Conservation (phyloP, 2,888 invertebrate genomes). For the Agrenia bidenticulata region DNA sequence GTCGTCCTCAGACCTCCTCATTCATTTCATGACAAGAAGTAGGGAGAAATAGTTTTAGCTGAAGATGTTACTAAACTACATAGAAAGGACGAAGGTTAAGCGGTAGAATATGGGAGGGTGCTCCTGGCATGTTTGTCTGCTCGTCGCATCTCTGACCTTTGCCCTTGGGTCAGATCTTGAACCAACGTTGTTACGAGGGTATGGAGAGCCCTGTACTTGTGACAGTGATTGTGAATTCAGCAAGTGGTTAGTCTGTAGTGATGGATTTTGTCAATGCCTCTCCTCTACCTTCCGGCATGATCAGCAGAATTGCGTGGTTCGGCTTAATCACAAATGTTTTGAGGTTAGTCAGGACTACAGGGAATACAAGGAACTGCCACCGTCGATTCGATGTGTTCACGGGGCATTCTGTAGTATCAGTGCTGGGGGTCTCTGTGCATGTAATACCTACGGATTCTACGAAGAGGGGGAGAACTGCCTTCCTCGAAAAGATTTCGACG, state of each 20-base stretch:
- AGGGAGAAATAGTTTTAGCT: too few relatives aligned
- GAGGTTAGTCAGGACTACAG: conserved; percentile 39
- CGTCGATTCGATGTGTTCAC: conserved; percentile 37
- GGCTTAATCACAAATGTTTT: conserved; percentile 44
- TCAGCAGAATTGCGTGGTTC: conserved; percentile 38
- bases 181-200: conserved; percentile 11
- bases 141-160: too few relatives aligned
- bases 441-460: conserved; percentile 42
- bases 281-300: neutral
- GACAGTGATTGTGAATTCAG: conserved; percentile 41
- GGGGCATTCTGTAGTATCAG: conserved; percentile 46
- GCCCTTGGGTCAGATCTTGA: too few relatives aligned
- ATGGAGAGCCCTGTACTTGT: conserved; percentile 38
- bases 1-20: too few relatives aligned
- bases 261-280: conserved; percentile 7
- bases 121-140: too few relatives aligned
- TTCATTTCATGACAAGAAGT: too few relatives aligned
- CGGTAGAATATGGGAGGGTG: too few relatives aligned
- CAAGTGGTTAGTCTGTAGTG: conserved; percentile 24
- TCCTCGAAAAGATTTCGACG: conserved; percentile 37
- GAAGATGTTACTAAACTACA: too few relatives aligned
- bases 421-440: conserved; percentile 43
- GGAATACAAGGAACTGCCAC: conserved; percentile 41
- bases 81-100: too few relatives aligned
- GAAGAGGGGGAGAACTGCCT: conserved; percentile 33